Evolutionary conservation across 1,140 invertebrate genomes (phyloP), one percentile per base, ranked within the genome.

Genomic region (Alviniconcha marisindica): DNA sequence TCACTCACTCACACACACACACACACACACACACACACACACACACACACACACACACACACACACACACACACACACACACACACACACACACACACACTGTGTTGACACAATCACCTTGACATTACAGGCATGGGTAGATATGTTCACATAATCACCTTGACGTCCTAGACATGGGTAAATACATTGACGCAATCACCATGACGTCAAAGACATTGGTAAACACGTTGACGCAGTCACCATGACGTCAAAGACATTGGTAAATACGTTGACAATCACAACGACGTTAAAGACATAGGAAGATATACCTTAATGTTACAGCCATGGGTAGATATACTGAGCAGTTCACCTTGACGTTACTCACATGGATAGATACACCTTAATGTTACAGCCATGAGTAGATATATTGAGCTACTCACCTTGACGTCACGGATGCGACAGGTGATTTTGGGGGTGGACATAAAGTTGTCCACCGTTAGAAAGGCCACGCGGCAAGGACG

Each of bases 401-500:
- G n/a, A n/a, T n/a, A n/a, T n/a, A n/a, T n/a, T n/a, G n/a, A n/a
- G n/a, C n/a, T n/a, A n/a, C n/a, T n/a, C n/a, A 83, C 82, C 63
- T 74, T 44, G 0, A 79, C 77, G 44, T 79, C 77, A 3, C 76
- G 33, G n/a, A 83, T 40, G 31, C 76, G 38, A 73, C 82, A 83
- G 2, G 33, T 40, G 15, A 71, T 69, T 24, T 71, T 33, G n/a
- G 82, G 82, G 10, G 63, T 78, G 42, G 63, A 31, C 60, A 42
- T 42, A 38, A 83, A 77, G 60, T 83, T 83, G 7, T 79, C 82
- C 15, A 83, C 63, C 14, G 38, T 18, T 10, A 83, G 82, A 48
- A 77, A 63, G 21, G 82, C 74, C 5, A 77, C 40, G 1, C n/a
- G 36, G 51, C 82, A 83, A 0, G 76, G 36, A 18, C 76, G 40